These are phyloP conservation scores for Aplochiton taeniatus DNA, from an alignment of 2,797 vertebrate species.

Conservation along the genomic window DNA sequence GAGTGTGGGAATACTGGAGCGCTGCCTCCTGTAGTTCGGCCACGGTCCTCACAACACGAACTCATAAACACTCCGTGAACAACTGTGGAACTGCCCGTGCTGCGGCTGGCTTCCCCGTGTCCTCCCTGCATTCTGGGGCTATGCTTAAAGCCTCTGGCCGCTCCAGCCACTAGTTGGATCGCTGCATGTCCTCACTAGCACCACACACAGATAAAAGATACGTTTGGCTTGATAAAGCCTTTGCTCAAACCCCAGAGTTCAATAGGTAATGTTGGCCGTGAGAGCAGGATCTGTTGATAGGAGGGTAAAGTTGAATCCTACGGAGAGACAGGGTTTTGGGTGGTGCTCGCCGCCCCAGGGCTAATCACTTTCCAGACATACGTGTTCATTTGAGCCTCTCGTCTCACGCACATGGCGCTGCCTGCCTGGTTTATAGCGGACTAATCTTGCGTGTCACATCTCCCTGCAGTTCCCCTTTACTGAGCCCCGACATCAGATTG, in stretches of 20 bases:
- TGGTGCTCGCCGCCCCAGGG: constrained; percentile 14
- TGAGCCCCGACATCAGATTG: constrained; percentile 4
- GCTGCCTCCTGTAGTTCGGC: constrained; percentile 8
- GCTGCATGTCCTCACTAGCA: background rate
- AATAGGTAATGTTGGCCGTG: constrained; percentile 20
- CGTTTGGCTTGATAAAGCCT: background rate
- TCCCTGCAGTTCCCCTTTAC: background rate
- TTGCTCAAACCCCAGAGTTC: constrained; percentile 1
- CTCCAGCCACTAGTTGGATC: background rate
- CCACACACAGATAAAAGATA: background rate
- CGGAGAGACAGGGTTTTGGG: background rate
- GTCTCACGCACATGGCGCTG: constrained; percentile 2
- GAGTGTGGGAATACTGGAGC: constrained; percentile 1
- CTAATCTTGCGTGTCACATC: constrained; percentile 16
- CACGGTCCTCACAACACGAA: constrained; percentile 10
- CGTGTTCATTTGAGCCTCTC: background rate
- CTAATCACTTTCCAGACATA: constrained; percentile 14
- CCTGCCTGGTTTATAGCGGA: constrained; percentile 6
- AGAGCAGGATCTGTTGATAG: constrained; percentile 20
- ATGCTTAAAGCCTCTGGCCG: background rate
- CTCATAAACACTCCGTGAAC: constrained; percentile 22
- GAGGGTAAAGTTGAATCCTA: constrained; percentile 12
- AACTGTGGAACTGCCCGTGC: constrained; percentile 16
- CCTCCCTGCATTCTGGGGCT: constrained; percentile 6
- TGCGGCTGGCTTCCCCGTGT: constrained; percentile 1